Conservation (phyloP, 2,797 vertebrate genomes). For the Rhadinocentrus ornatus region DNA sequence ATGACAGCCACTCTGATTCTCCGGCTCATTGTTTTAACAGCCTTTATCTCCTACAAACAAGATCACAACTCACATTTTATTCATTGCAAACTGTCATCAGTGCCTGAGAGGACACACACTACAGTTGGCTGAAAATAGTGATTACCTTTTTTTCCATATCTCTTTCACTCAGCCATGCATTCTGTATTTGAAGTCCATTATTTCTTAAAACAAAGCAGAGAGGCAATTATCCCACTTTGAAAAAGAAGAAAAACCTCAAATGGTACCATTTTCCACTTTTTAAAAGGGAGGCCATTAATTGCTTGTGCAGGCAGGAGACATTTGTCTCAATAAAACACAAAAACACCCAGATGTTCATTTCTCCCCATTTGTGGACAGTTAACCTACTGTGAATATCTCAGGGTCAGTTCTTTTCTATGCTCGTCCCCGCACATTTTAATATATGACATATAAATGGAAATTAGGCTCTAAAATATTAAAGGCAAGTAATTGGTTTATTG, state of each 20-base stretch:
- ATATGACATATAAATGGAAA: slow-evolving; percentile 83
- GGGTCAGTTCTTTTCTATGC: slow-evolving; percentile 77
- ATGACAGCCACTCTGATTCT: slow-evolving; percentile 25
- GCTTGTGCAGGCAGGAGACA: slow-evolving; percentile 69
- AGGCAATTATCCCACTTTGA: slow-evolving; percentile 62
- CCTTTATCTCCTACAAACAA: slow-evolving; percentile 36
- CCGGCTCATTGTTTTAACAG: slow-evolving; percentile 54
- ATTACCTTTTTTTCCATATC: slow-evolving; percentile 46
- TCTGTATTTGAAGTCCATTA: slow-evolving; percentile 58
- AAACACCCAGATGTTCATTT: slow-evolving; percentile 75
- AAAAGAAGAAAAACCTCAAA: slow-evolving; percentile 55
- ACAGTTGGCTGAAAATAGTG: slow-evolving; percentile 37
- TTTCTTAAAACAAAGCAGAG: slow-evolving; percentile 51
- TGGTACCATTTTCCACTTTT: slow-evolving; percentile 64
- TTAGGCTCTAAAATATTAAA: slow-evolving; percentile 86
- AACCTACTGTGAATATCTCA: slow-evolving; percentile 71
- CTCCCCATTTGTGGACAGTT: slow-evolving; percentile 69
- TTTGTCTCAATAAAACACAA: slow-evolving; percentile 85
- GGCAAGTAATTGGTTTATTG: slow-evolving; percentile 86
- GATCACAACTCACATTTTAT: slow-evolving; percentile 53
- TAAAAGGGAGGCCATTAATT: slow-evolving; percentile 76
- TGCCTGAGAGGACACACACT: slow-evolving; percentile 33
- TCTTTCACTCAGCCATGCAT: slow-evolving; percentile 42
- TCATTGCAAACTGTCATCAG: slow-evolving; percentile 53
- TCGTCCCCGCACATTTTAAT: slow-evolving; percentile 79